Evolutionary conservation across 2,113 vertebrate species (phyloP).

Genomic region (Junco hyemalis): DNA sequence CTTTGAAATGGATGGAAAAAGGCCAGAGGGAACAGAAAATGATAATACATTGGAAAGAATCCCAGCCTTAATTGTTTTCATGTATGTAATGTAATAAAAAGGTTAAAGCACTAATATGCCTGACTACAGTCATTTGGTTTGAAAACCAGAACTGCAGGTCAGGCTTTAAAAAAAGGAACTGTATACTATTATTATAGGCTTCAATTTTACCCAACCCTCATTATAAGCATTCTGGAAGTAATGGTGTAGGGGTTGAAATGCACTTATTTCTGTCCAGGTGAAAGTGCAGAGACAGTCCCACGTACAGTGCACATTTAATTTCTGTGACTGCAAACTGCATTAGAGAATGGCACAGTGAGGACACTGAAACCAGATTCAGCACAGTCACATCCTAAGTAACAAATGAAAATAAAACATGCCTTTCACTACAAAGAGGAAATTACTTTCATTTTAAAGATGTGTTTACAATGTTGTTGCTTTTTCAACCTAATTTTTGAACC

Average conservation of each 20-base stretch:
- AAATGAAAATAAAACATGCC: background rate
- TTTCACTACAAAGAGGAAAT: constrained; percentile 11
- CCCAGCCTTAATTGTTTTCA: constrained; percentile 77
- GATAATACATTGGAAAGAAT: constrained; percentile 69
- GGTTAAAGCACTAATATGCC: constrained; percentile 59
- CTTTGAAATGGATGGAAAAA: constrained; percentile 75
- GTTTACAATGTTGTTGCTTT: constrained; percentile 27
- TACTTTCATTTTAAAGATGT: background rate
- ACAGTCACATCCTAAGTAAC: background rate
- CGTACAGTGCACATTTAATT: background rate
- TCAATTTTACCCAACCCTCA: constrained; percentile 36
- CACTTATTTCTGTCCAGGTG: background rate
- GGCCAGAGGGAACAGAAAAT: constrained; percentile 73
- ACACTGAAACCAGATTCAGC: background rate
- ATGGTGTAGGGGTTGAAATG: background rate
- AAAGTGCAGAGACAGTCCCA: background rate
- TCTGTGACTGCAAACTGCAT: background rate
- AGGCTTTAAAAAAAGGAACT: constrained; percentile 47
- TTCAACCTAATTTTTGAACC: constrained; percentile 33
- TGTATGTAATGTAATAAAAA: constrained; percentile 70
- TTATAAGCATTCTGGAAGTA: constrained; percentile 37
- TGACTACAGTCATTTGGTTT: constrained; percentile 57
- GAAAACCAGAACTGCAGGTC: constrained; percentile 66
- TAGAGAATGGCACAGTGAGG: background rate
- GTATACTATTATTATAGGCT: constrained; percentile 6